phyloP scores from a whole-genome alignment of 2,797 vertebrate species.

The Selene dorsalis region DNA sequence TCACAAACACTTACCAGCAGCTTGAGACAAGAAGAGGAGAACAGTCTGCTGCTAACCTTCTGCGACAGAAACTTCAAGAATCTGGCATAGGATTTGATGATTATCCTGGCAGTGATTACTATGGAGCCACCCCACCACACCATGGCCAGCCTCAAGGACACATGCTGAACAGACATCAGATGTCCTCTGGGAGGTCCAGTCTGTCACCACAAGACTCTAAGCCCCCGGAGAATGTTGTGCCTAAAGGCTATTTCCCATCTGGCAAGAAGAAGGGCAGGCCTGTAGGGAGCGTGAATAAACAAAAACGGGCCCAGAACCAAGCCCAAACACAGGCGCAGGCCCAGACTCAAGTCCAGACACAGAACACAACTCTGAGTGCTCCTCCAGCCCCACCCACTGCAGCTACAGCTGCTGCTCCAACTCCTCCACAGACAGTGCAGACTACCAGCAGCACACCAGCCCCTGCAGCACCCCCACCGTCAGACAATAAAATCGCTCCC shows the following conservation, averaged over 20 bases:
- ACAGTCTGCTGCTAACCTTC: conserved; percentile 84
- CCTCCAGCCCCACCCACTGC: conserved; percentile 55
- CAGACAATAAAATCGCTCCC: conserved; percentile 62
- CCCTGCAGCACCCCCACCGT: conserved; percentile 42
- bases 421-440: conserved; percentile 51
- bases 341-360: conserved; percentile 62
- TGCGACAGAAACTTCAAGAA: conserved; percentile 86
- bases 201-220: conserved; percentile 82
- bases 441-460: conserved; percentile 49
- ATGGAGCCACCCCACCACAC: conserved; percentile 78
- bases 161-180: conserved; percentile 80
- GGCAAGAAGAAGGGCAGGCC: conserved; percentile 99
- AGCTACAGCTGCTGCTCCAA: conserved; percentile 60
- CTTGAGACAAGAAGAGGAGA: conserved; percentile 86
- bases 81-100: conserved; percentile 85
- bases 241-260: conserved; percentile 98
- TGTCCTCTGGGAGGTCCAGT: conserved; percentile 78
- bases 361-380: conserved; percentile 58
- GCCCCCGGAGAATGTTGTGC: conserved; percentile 82
- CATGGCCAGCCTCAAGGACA: conserved; percentile 81
- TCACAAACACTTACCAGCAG: conserved; percentile 87
- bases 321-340: conserved; percentile 68
- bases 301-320: conserved; percentile 90
- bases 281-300: conserved; percentile 98
- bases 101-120: conserved; percentile 84